Evolutionary conservation across 2,888 invertebrate genomes (phyloP), one percentile per base, ranked within the genome.

Genomic region (Andrena dorsata): DNA sequence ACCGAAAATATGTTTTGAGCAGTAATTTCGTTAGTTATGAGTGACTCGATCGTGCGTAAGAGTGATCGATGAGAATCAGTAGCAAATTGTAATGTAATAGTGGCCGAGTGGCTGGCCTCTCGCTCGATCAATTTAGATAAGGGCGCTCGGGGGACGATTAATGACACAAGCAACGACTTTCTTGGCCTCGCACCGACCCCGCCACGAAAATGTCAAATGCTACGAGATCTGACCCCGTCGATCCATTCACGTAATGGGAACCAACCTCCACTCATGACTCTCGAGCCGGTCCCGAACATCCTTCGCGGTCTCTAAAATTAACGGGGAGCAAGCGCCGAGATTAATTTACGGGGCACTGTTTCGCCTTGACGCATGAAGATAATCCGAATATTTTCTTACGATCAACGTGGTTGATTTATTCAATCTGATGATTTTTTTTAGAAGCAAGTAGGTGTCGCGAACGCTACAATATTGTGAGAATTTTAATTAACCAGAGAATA

Each of bases 181-280:
- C 81, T 78, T 80, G 76, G 68, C 74, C 72, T 41, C 80, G 82
- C 76, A 73, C 88, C 84, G 86, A 88, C 86, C 88, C 80, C 73
- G 71, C 76, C 66, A 78, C 72, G 70, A 68, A 53, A 87, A 85
- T 81, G 85, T 81, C 85, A 88, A 85, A 66, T 70, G 68, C 47
- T 68, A 73, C 76, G 61, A 86, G 82, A 84, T 85, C 77, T 82
- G 86, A 90, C 88, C 87, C 76, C 82, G 74, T 79, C 76, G 49
- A 81, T 82, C 83, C 86, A 85, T 86, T 78, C 85, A 68, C 84
- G 65, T 88, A 89, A 88, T 89, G 88, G 84, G 89, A 90, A 88
- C 86, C 81, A 79, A 72, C 63, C 56, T 80, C 78, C 88, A 86
- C 87, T 87, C 87, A 83, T 85, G 80, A 80, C 89, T 88, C 87